Base-by-base conservation (phyloP, 2,888 invertebrate species). In the Drosophila multiciliata region DNA sequence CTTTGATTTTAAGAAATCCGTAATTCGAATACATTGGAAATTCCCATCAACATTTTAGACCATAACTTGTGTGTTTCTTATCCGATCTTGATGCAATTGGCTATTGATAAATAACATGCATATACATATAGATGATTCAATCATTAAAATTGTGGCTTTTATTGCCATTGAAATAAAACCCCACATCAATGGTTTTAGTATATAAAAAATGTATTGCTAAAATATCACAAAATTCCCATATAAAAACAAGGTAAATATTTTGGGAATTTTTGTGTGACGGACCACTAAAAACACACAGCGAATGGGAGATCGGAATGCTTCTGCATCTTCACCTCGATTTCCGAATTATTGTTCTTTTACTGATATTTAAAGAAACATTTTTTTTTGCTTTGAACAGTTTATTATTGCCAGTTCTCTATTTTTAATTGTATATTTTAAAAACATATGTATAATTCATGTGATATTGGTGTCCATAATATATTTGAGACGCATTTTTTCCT, bases 401-500 rank as follows among this genome's bases (percentile, higher is more conserved):
- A 32, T 32, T 59, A 55, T 50, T 42, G 55, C 5, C n/a, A 17
- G 26, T 6, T 17, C 45, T 1, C 7, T 38, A 50, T 50, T 29
- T n/a, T 1, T 29, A 15, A 23, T 20, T 33, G 17, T 48, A 15
- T 9, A 48, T 20, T n/a, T 66, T 26, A 36, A 17, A 58, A 52
- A 8, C 45, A 35, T 33, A n/a, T 54, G 9, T 7, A n/a, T 7
- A 12, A 11, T 17, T 66, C n/a, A 75, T 57, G 29, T 75, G 8
- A 76, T 65, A 42, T 76, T 60, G 1, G 79, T 82, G 7, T 62
- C 62, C 82, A 85, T 83, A 0, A 90, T 54, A n/a, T 61, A 53
- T 0, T 84, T 32, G 8, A 84, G 57, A 8, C 84, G 83, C 54
- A 67, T 58, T 48, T 53, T 78, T 15, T 89, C 68, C 17, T 70